phyloP scores from a whole-genome alignment of 2,797 vertebrate species.

The Prionace glauca region DNA sequence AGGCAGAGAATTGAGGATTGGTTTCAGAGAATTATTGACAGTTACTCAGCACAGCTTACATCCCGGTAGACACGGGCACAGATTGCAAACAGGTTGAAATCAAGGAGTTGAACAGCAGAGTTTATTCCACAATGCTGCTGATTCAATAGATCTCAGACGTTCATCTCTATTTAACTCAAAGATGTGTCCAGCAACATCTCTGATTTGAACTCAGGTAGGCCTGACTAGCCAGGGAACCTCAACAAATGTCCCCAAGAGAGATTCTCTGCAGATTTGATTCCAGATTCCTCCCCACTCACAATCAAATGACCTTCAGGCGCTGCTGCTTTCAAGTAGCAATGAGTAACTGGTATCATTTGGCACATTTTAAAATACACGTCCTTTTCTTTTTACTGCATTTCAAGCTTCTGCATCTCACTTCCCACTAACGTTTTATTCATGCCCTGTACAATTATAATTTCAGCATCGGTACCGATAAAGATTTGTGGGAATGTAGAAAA shows the following conservation, averaged over 20 bases:
- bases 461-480: background rate
- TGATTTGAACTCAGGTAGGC: background rate
- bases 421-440: no score
- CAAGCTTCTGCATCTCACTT: no score
- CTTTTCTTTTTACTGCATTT: background rate
- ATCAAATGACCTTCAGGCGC: background rate
- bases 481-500: background rate
- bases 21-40: background rate
- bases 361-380: background rate
- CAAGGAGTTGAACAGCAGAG: background rate
- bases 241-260: background rate
- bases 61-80: background rate
- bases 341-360: background rate
- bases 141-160: background rate
- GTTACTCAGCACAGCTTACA: background rate
- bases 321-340: background rate
- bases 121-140: background rate
- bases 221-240: background rate
- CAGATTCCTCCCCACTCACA: background rate
- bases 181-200: background rate
- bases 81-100: background rate
- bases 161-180: background rate
- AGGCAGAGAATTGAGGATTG: background rate
- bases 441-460: no score
- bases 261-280: background rate